Conservation (phyloP, 2,888 invertebrate genomes). For the Pristionchus japonicus region DNA sequence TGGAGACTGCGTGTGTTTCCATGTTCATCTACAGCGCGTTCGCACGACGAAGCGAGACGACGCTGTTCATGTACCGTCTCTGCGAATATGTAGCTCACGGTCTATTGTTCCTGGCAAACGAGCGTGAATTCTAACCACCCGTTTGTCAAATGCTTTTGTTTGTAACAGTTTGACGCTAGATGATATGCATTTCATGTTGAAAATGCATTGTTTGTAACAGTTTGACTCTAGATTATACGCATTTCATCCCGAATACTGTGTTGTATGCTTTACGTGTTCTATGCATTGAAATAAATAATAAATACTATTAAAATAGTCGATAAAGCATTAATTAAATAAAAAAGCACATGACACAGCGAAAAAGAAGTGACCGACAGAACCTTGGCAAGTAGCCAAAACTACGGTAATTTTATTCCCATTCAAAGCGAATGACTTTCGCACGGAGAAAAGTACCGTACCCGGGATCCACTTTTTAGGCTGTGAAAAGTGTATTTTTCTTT, state of each 20-base stretch:
- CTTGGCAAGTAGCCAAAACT: too few species aligned
- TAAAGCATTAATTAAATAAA: neutral
- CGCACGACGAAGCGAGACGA: constrained; percentile 33
- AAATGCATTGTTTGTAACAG: too few species aligned
- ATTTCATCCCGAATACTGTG: neutral
- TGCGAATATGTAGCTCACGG: constrained; percentile 51
- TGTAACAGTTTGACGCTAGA: neutral
- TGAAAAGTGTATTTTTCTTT: constrained; percentile 38
- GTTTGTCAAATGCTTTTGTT: neutral
- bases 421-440: too few species aligned
- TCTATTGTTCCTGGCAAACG: constrained; percentile 55
- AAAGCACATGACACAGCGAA: neutral
- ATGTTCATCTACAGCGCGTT: constrained; percentile 48
- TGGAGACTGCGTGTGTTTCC: constrained; percentile 41
- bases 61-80: constrained; percentile 39
- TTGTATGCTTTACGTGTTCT: neutral
- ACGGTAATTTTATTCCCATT: too few species aligned
- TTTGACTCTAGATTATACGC: neutral
- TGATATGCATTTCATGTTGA: neutral
- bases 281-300: neutral
- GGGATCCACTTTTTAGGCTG: too few species aligned
- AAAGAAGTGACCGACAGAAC: neutral
- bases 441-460: neutral
- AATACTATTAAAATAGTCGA: neutral
- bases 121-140: constrained; percentile 48